Evolutionary conservation across 2,888 invertebrate species (phyloP), one percentile per base, ranked within the genome.

Genomic region (Argynnis bischoffii): DNA sequence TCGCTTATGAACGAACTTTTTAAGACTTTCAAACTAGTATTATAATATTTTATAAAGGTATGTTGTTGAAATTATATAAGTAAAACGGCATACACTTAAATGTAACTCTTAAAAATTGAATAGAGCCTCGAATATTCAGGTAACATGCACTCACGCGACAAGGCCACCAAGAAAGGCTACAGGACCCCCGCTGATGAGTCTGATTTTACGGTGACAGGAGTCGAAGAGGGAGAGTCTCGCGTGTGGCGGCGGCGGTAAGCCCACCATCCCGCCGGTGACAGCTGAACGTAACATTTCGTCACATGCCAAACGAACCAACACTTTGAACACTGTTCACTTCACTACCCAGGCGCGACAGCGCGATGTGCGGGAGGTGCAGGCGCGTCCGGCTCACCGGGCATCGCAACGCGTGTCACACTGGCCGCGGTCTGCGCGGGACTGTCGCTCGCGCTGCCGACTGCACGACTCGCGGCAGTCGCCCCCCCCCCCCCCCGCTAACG

Each of bases 201-300:
- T 93, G 81, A 95, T 95, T 91, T 95, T 95, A 84, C 95, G 93
- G 88, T 95, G 95, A 86, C 95, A 95, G 79, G 95, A 95, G 89
- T 95, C 95, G 86, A 95, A 94, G 57, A 95, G 93, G 74, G 95
- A 95, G 73, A 94, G 93, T 73, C 95, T 90, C 75, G 95, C 92
- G 81, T 92, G 87, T 73, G 89, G 87, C 81, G 88, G 87, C 78
- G 88, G 87, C 81, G 93, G 86, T 74, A 85, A 78, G 67, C 86
- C 86, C 75, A 85, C 85, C 81, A 81, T 80, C 76, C 84, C 84
- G 88, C 92, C 88, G 87, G 93, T 81, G 89, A 90, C 87, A 85
- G 92, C 90, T 85, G 93, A 92, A 59, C 84, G 85, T 77, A 85
- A 75, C 87, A 85, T 85, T 78, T 67, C 79, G 68, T 77, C 82